Base-by-base conservation (phyloP, 2,797 vertebrate species). In the Chiroxiphia lanceolata region DNA sequence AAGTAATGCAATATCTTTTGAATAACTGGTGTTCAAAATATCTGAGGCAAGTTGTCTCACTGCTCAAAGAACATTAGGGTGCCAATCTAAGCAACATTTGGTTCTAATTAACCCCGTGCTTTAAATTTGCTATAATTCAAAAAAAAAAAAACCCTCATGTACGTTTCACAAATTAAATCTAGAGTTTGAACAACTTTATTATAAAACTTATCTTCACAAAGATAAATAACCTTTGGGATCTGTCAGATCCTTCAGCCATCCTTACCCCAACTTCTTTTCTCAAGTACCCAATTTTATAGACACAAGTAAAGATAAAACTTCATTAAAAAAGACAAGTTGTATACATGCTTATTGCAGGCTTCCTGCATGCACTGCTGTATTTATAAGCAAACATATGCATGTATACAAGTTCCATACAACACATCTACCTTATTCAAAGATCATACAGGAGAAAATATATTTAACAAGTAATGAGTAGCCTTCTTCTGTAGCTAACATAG, bases 381-480 rank as follows among this genome's bases (percentile, higher is more conserved):
- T 76, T 94, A 79, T 45, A 64, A 88, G 71, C 47, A 90, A 87
- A 91, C 26, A 61, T 3, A 2, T 9, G 4, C 57, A 31, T 12
- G 19, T 6, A 3, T 20, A 26, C 23, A 75, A 23, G 25, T 83
- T 90, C 53, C 38, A 80, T 4, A 20, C 44, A 82, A 42, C 59
- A 51, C 94, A 95, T 91, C 77, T 94, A 91, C 56, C 60, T 94
- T 89, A 81, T 87, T 57, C 44, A 65, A 90, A 61, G 59, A 91
- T 86, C 90, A 69, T 79, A 79, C 6, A 71, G 56, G 47, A 92
- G 65, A 87, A 93, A 94, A 85, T 78, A 94, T 64, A 93, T 94
- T 94, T 94, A 94, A 77, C 56, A 67, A 94, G 83, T 84, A 94
- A 93, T 65, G 76, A 93, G 64, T 36, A 93, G 69, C 82, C 83